Evolutionary conservation across 92 coral and sea anemone species (phyloP), one percentile per base, ranked within the genome.

Genomic region (Palythoa grandis): DNA sequence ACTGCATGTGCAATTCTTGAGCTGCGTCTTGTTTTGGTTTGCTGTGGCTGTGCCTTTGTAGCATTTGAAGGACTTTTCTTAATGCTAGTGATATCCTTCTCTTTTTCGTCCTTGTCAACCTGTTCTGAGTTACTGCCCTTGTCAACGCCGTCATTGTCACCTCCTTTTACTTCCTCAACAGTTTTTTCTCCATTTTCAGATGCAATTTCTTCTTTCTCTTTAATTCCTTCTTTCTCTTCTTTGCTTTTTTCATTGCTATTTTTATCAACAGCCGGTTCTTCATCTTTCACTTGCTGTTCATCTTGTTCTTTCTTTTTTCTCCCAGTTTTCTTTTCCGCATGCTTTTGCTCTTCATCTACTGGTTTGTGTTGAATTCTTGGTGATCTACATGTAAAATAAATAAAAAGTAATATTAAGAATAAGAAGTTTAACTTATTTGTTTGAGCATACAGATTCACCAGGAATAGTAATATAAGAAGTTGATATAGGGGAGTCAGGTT

Each of bases 351-450:
- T 72, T 70, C 57, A 43, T 61, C 75, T 37, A 71, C 13, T 58
- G 87, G 68, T 54, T 85, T 85, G 70, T 72, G 87, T 82, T 94
- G 98, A 23, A 77, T 92, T 83, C 98, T 92, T 14, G 98, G 89
- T 80, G 98, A 94, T 80, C 98, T 94, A 47, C 50, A 43, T 43
- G 50, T 43, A 13, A 63, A 69, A 54, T 17, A 73, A 17, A 50
- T 3, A 1, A 3, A 48, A 11, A 60, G 11, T 65, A 15, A 37
- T 39, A 29, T 29, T 29, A 29, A 29, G 35, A 29, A 29, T n/a
- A n/a, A n/a, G n/a, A n/a, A 29, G 35, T 29, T 29, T 29, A 29
- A 29, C 1, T 29, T 29, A 29, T 29, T 29, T 29, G 35, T 29
- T 29, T 29, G 1, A 1, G 35, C 35, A 29, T 1, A 29, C 1